phyloP scores from a whole-genome alignment of 1,140 invertebrate species.

The Chlorops oryzae region DNA sequence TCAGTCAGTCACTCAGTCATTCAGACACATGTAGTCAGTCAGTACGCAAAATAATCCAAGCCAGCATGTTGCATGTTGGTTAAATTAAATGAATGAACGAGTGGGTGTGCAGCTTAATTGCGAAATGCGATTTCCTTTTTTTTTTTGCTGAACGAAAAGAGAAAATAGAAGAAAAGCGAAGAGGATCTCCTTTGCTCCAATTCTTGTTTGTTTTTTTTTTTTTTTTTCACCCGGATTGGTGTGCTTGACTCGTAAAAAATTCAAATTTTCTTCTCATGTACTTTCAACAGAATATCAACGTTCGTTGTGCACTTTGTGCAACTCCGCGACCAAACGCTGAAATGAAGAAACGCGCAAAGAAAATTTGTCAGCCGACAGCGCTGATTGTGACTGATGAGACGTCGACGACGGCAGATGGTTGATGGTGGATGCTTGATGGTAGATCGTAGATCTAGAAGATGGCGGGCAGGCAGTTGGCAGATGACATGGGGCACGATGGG shows the following conservation, averaged over 20 bases:
- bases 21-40: slow-evolving; percentile 5
- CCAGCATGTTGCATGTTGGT: slow-evolving; percentile 7
- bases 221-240: too few relatives aligned
- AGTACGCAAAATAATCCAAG: not conserved
- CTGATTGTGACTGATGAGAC: slow-evolving; percentile 10
- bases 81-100: slow-evolving; percentile 17
- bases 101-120: slow-evolving; percentile 46
- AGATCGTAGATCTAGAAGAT: too few relatives aligned
- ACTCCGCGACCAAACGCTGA: too few relatives aligned
- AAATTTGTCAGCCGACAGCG: slow-evolving; percentile 9
- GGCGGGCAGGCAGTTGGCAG: too few relatives aligned
- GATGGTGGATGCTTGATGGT: too few relatives aligned
- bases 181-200: not conserved
- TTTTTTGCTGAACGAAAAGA: not conserved
- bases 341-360: too few relatives aligned
- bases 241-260: too few relatives aligned
- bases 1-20: slow-evolving; percentile 12
- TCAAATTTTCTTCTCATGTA: too few relatives aligned
- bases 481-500: too few relatives aligned
- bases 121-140: slow-evolving; percentile 36
- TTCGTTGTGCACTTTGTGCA: too few relatives aligned
- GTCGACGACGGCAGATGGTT: too few relatives aligned
- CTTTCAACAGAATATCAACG: too few relatives aligned
- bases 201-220: not conserved
- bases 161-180: not conserved